Percentiles rank a stretch among this genome's conserved stretches.
These are phyloP conservation scores for Silurus asotus DNA, from an alignment of 2,113 vertebrate genomes.

Conservation along the genomic window DNA sequence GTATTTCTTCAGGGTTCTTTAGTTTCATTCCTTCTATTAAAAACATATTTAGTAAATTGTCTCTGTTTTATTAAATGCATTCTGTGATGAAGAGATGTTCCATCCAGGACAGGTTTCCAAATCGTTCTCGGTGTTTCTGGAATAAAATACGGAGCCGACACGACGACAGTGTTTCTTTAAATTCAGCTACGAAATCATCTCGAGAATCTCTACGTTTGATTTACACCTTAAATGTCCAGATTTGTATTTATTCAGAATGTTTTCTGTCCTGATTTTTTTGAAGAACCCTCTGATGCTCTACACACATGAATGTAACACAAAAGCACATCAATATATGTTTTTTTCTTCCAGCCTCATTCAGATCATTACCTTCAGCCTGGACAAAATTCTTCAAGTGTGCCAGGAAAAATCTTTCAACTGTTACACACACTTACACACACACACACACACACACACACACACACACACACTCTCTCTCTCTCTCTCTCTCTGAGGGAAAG, in stretches of 20 bases:
- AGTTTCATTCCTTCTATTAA: background rate
- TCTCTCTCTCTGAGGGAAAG: background rate
- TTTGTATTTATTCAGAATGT: background rate
- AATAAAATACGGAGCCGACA: no score
- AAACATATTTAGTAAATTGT: background rate
- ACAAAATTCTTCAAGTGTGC: slow-evolving; percentile 52
- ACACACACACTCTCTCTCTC: background rate
- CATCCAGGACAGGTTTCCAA: background rate
- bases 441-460: slow-evolving; percentile 29
- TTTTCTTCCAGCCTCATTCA: slow-evolving; percentile 7
- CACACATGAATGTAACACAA: background rate
- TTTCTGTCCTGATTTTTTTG: background rate
- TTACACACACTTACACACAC: slow-evolving; percentile 9
- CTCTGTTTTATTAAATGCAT: background rate
- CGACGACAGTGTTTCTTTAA: background rate
- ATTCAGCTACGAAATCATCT: no score
- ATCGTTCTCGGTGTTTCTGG: background rate
- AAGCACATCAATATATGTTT: background rate
- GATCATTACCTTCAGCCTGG: slow-evolving; percentile 10
- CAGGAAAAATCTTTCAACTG: slow-evolving; percentile 39
- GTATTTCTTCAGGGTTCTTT: background rate
- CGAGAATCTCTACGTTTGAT: no score
- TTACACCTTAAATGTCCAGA: background rate
- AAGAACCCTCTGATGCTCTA: background rate
- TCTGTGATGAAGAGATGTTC: background rate